These are phyloP conservation scores for Muscina levida DNA, from an alignment of 2,888 invertebrate species.

Conservation along the genomic window DNA sequence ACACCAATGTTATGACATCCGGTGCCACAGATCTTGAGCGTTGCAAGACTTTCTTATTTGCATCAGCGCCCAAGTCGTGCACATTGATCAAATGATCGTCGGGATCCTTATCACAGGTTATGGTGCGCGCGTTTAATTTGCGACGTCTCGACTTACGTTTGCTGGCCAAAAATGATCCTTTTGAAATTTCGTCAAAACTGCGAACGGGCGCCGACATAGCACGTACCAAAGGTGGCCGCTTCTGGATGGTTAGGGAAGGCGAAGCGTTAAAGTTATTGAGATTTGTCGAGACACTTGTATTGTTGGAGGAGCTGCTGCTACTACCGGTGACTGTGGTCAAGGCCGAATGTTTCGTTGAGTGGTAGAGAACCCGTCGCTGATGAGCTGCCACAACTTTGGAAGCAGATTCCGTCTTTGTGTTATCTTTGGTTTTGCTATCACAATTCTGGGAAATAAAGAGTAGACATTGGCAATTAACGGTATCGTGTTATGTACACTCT, in stretches of 20 bases:
- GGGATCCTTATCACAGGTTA: slow-evolving; percentile 65
- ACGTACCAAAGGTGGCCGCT: slow-evolving; percentile 78
- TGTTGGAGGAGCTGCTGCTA: background rate
- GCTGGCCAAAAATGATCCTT: slow-evolving; percentile 71
- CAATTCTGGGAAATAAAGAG: slow-evolving; percentile 36
- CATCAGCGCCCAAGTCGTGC: slow-evolving; percentile 52
- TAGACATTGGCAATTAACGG: background rate
- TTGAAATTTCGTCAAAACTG: slow-evolving; percentile 72
- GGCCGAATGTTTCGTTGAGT: slow-evolving; percentile 24
- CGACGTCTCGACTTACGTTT: slow-evolving; percentile 76
- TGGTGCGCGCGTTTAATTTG: slow-evolving; percentile 72
- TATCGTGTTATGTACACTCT: background rate
- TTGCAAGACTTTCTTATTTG: slow-evolving; percentile 71
- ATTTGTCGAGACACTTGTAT: slow-evolving; percentile 40
- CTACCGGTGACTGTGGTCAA: slow-evolving; percentile 36
- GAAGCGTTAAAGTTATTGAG: slow-evolving; percentile 67
- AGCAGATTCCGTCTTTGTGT: slow-evolving; percentile 31
- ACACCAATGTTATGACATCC: slow-evolving; percentile 85
- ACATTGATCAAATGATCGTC: slow-evolving; percentile 44
- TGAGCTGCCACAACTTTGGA: slow-evolving; percentile 30
- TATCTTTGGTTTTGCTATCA: slow-evolving; percentile 14
- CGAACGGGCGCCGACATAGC: slow-evolving; percentile 80
- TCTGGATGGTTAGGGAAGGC: slow-evolving; percentile 73
- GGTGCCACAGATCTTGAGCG: slow-evolving; percentile 76
- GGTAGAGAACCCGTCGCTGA: slow-evolving; percentile 54